Evolutionary conservation across 2,797 vertebrate genomes (phyloP), one percentile per base, ranked within the genome.

Genomic region (Phalanger gymnotis): DNA sequence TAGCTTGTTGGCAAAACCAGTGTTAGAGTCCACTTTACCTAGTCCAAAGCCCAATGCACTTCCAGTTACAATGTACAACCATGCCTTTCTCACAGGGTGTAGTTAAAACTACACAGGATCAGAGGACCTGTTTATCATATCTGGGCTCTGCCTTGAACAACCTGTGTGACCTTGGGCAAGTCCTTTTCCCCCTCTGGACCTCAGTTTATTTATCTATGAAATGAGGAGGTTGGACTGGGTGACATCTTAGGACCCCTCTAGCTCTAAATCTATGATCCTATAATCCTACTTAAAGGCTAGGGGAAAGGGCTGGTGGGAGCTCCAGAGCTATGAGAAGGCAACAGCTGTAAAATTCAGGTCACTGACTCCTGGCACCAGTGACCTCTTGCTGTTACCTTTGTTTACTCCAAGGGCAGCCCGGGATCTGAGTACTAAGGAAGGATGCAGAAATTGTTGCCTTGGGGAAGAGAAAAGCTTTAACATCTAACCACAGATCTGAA

Each of bases 401-500:
- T 91, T 40, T 61, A 54, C 66, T 95, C 92, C 90, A 19, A 66
- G 90, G 92, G 94, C 87, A 54, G 2, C 1, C n/a, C 53, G 92
- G 90, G 94, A 58, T 94, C 94, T 94, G 56, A 54, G 94, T 91
- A 93, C 94, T 93, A 93, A 91, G 94, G 91, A 2, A 55, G 40
- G 87, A 98, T 95, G 91, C 73, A 87, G 40, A 97, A 96, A 97
- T 98, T 98, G 98, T 98, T 98, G 98, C 98, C 98, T 98, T 98
- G 98, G 98, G 98, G 98, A 98, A 96, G 96, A 97, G 98, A 98
- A 98, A 98, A 94, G 96, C 98, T 98, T 98, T 98, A 94, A 98
- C 98, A 98, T 98, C 98, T 98, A 98, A 97, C 98, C 97, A 97
- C 97, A 98, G 98, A 97, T 98, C 98, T 98, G 98, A 99, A 99